Percentiles rank a stretch among this genome's conserved stretches.
Evolutionary conservation across 2,888 invertebrate genomes (phyloP).

Genomic region (Dasypogon diadema): DNA sequence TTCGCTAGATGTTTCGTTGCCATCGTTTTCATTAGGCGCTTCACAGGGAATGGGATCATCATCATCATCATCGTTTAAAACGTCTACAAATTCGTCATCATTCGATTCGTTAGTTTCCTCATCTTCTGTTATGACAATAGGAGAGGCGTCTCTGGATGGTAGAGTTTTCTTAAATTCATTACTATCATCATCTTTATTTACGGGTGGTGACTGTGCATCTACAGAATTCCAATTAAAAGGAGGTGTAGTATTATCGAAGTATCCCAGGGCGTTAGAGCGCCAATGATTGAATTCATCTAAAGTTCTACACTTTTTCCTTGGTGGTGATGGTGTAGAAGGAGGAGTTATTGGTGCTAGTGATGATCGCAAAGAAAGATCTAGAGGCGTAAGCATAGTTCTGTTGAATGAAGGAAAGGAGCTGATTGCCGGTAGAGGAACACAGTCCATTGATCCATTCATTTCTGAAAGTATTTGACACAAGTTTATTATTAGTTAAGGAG

Average conservation of each 20-base stretch:
- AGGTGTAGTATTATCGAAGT: slow-evolving; percentile 55
- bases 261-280: slow-evolving; percentile 63
- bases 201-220: background rate
- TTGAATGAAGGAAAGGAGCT: slow-evolving; percentile 67
- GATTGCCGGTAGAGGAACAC: slow-evolving; percentile 65
- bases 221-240: slow-evolving; percentile 53
- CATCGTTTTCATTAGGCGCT: slow-evolving; percentile 40
- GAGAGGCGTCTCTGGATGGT: slow-evolving; percentile 59
- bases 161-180: background rate
- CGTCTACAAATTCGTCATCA: slow-evolving; percentile 67
- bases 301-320: slow-evolving; percentile 65
- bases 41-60: slow-evolving; percentile 57
- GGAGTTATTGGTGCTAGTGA: slow-evolving; percentile 67
- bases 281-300: slow-evolving; percentile 62
- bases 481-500: too few species aligned
- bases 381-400: slow-evolving; percentile 64
- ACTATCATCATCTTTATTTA: background rate
- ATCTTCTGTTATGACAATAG: slow-evolving; percentile 68
- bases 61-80: slow-evolving; percentile 65
- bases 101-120: slow-evolving; percentile 58
- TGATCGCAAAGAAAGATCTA: slow-evolving; percentile 66
- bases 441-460: slow-evolving; percentile 62
- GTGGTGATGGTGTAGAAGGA: slow-evolving; percentile 68
- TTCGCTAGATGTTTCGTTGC: background rate
- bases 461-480: too few species aligned